Percentiles rank a stretch among this genome's conserved stretches.
These are phyloP conservation scores for Cerceris rybyensis DNA, from an alignment of 2,888 invertebrate genomes.

Conservation along the genomic window DNA sequence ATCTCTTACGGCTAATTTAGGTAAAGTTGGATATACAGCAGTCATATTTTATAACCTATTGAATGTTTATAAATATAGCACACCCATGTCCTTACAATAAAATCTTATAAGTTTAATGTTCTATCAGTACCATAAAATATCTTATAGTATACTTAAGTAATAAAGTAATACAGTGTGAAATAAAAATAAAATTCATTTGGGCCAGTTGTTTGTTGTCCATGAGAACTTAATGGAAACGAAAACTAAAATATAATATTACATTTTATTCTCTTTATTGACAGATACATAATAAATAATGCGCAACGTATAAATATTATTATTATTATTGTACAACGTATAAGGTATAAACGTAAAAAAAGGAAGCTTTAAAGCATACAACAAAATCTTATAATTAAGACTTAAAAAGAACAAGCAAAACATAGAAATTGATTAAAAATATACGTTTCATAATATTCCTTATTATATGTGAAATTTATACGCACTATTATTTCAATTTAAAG, in stretches of 20 bases:
- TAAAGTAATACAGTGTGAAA: neutral
- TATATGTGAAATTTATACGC: slow-evolving; percentile 2
- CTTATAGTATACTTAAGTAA: neutral
- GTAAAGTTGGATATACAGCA: slow-evolving; percentile 84
- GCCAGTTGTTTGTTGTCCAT: neutral
- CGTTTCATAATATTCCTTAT: neutral
- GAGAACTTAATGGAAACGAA: neutral
- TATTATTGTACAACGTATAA: neutral
- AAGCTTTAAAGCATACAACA: neutral
- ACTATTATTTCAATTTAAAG: neutral
- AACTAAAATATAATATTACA: neutral
- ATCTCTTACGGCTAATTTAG: slow-evolving; percentile 86
- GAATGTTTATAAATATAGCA: slow-evolving; percentile 8
- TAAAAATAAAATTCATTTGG: neutral
- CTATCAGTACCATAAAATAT: neutral
- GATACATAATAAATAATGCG: slow-evolving; percentile 1
- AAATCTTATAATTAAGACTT: neutral
- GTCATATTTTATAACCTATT: slow-evolving; percentile 79
- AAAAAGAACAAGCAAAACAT: neutral
- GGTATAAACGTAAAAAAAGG: neutral
- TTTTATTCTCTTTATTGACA: neutral
- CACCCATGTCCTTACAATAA: neutral
- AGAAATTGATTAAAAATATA: neutral
- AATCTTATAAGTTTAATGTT: neutral
- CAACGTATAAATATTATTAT: slow-evolving; percentile 4